These are phyloP conservation scores for Amphiprion clarkii DNA, from an alignment of 2,797 vertebrate species.

Conservation along the genomic window DNA sequence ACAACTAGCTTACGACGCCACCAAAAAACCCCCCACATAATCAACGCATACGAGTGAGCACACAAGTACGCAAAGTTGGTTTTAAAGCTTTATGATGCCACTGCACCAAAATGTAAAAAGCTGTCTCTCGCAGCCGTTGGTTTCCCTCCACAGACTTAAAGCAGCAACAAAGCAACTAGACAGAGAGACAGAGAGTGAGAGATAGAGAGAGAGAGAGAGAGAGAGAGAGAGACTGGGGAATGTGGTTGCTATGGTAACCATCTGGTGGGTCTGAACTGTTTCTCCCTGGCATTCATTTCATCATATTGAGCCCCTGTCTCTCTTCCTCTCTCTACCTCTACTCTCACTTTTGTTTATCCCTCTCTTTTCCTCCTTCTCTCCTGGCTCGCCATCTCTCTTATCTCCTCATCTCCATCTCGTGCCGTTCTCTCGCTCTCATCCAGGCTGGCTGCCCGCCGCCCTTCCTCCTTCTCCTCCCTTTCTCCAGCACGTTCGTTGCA, in stretches of 20 bases:
- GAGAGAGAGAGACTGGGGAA: slow-evolving; percentile 69
- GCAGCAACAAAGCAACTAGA: slow-evolving; percentile 79
- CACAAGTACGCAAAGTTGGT: slow-evolving; percentile 57
- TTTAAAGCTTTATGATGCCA: slow-evolving; percentile 57
- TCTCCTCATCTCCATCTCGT: slow-evolving; percentile 73
- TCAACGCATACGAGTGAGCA: slow-evolving; percentile 11
- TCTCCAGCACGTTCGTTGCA: slow-evolving; percentile 41
- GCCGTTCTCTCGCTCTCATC: slow-evolving; percentile 48
- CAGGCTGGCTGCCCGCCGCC: slow-evolving; percentile 32
- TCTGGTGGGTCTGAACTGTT: slow-evolving; percentile 85
- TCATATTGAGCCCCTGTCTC: slow-evolving; percentile 77
- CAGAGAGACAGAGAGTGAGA: slow-evolving; percentile 60
- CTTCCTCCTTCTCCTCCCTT: slow-evolving; percentile 14
- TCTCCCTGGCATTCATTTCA: slow-evolving; percentile 84
- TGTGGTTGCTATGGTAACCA: slow-evolving; percentile 89
- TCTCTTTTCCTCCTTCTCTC: slow-evolving; percentile 62
- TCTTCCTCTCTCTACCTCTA: slow-evolving; percentile 58
- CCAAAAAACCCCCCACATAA: not conserved
- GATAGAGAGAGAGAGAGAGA: slow-evolving; percentile 22
- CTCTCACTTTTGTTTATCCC: slow-evolving; percentile 73
- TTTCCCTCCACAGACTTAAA: slow-evolving; percentile 78
- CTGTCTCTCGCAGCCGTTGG: slow-evolving; percentile 63
- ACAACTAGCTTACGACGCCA: not conserved
- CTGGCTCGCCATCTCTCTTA: slow-evolving; percentile 65
- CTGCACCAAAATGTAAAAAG: slow-evolving; percentile 80